Evolutionary conservation across 2,888 invertebrate genomes (phyloP).

Genomic region (Synergus umbraculus): DNA sequence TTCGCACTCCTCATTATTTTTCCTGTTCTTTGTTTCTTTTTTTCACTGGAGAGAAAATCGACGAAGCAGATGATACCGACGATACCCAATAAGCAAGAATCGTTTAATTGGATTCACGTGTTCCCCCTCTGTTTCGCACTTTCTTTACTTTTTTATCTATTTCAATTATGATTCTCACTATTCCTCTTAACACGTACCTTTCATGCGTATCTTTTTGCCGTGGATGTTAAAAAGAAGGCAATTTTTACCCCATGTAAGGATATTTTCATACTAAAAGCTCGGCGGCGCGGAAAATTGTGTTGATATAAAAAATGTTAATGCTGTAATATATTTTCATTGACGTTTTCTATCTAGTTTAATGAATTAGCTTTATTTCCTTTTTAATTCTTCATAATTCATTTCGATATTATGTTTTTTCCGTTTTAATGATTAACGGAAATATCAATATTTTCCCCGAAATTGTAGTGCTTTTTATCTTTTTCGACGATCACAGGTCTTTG

Average conservation of each 20-base stretch:
- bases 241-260: neutral
- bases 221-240: neutral
- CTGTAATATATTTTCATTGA: neutral
- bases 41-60: neutral
- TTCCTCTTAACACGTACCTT: neutral
- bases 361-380: no score
- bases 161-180: neutral
- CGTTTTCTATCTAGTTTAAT: neutral
- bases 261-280: neutral
- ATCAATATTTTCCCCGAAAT: neutral
- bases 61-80: neutral
- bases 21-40: slow-evolving; percentile 35
- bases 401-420: neutral
- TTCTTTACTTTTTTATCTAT: neutral
- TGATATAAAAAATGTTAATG: no score
- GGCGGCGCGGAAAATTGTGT: neutral
- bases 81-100: neutral
- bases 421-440: neutral
- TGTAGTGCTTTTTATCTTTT: neutral
- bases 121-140: neutral
- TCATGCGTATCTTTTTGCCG: neutral
- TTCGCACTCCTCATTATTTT: slow-evolving; percentile 15
- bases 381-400: neutral
- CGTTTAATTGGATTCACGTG: neutral
- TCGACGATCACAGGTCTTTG: slow-evolving; percentile 10